Base-by-base conservation (phyloP, 1,140 invertebrate genomes). In the Meloidogyne exigua region DNA sequence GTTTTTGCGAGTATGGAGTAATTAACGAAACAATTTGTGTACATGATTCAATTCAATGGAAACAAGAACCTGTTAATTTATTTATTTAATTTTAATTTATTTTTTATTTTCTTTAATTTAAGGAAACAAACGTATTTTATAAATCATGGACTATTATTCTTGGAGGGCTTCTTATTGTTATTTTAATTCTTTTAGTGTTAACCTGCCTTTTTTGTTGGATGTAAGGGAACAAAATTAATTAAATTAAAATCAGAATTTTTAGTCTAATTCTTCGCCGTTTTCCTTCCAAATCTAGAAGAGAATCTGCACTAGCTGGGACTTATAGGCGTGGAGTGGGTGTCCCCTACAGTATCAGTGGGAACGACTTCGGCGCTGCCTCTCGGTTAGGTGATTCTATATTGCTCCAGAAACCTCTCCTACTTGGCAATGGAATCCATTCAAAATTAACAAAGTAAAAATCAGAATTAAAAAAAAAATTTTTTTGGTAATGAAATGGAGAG, bases 91-190 rank as follows among this genome's bases (percentile, higher is more conserved):
- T 26, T 70, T 13, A 25, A 42, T 15, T 62, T 15, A n/a, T 49
- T 70, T 69, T 12, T 21, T n/a, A n/a, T n/a, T 15, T 49, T 28
- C 1, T 23, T 28, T 23, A 1, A 36, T 23, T 32, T 32, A 32
- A 44, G 42, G 75, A 69, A 18, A 36, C 26, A n/a, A 72, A 76
- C 21, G 1, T 12, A 23, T 75, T 64, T 23, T 76, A 73, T 39
- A 71, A 57, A n/a, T 26, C 72, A 57, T 77, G 74, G 76, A 76
- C 66, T 23, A 76, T 78, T 32, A 42, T 79, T 28, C 62, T 78
- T n/a, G 76, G 23, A 21, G 57, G 79, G 18, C 63, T 77, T 25
- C 63, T 67, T n/a, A n/a, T 18, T 15, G 11, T 78, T 32, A 28
- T 39, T 3, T 4, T 77, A 44, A 44, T 78, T 23, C n/a, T 72